phyloP scores from a whole-genome alignment of 2,888 invertebrate species.

The Neoitamus cyanurus region DNA sequence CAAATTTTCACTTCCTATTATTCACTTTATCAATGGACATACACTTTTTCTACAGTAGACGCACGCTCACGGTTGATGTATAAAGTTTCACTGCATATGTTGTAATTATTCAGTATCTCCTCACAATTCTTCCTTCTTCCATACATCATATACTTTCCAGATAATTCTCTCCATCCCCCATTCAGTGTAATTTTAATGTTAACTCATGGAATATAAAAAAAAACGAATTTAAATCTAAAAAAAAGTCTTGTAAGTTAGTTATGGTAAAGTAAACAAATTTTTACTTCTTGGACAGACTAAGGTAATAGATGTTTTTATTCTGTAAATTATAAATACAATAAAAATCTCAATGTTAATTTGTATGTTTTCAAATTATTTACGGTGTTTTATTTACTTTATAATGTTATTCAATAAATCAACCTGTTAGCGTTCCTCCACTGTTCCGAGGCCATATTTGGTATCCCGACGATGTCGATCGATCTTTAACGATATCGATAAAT shows the following conservation, averaged over 20 bases:
- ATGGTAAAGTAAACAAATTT: conserved; percentile 37
- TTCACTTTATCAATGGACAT: neutral
- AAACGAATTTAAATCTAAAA: conserved; percentile 34
- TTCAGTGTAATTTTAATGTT: conserved; percentile 25
- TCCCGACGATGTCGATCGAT: no score
- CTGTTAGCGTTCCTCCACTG: no score
- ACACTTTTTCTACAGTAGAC: neutral
- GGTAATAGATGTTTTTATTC: conserved; percentile 43
- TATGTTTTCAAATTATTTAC: conserved; percentile 11
- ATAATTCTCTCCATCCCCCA: neutral
- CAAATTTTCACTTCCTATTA: neutral
- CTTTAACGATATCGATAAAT: no score
- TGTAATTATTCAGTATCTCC: conserved; percentile 6
- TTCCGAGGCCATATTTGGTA: no score
- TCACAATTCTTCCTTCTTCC: neutral
- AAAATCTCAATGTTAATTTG: conserved; percentile 37
- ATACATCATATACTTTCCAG: neutral
- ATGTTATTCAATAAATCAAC: neutral
- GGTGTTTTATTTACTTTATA: neutral
- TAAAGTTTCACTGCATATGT: conserved; percentile 3
- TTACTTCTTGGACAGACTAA: conserved; percentile 33
- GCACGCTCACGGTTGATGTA: conserved; percentile 6
- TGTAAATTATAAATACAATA: conserved; percentile 41
- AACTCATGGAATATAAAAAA: neutral
- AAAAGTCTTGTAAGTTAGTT: conserved; percentile 33